These are phyloP conservation scores for Dynastes tityus DNA, from an alignment of 2,888 invertebrate species.

Conservation along the genomic window DNA sequence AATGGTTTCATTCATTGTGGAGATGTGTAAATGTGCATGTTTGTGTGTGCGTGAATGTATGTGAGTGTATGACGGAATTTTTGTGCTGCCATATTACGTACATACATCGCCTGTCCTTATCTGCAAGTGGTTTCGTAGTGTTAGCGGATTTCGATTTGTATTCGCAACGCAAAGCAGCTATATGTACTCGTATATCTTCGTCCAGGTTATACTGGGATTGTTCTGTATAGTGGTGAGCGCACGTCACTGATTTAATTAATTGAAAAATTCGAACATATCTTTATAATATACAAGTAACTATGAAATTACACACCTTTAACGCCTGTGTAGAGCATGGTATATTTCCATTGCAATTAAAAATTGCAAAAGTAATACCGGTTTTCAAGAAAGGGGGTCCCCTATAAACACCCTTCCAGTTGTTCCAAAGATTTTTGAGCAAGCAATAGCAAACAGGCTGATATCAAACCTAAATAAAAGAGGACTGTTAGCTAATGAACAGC, in stretches of 20 bases:
- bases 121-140: not conserved
- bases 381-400: too few species aligned
- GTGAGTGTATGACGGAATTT: conserved; percentile 5
- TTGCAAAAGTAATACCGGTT: too few species aligned
- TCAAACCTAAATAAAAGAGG: too few species aligned
- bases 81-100: conserved; percentile 16
- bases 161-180: not conserved
- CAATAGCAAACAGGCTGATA: too few species aligned
- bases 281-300: too few species aligned
- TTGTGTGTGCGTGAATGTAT: not conserved
- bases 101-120: not conserved
- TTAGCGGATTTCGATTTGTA: conserved; percentile 4
- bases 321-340: too few species aligned
- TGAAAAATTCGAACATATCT: too few species aligned
- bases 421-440: too few species aligned
- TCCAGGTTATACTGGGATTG: not conserved
- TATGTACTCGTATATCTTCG: not conserved
- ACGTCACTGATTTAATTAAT: not conserved
- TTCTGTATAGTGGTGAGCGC: not conserved
- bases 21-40: not conserved
- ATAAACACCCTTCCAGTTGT: too few species aligned
- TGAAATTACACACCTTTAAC: too few species aligned
- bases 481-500: too few species aligned
- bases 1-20: conserved; percentile 41
- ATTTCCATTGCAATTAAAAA: too few species aligned